Percentiles rank a stretch among this genome's conserved stretches.
Evolutionary conservation across 2,888 invertebrate genomes (phyloP).

Genomic region (Syrphus vitripennis): DNA sequence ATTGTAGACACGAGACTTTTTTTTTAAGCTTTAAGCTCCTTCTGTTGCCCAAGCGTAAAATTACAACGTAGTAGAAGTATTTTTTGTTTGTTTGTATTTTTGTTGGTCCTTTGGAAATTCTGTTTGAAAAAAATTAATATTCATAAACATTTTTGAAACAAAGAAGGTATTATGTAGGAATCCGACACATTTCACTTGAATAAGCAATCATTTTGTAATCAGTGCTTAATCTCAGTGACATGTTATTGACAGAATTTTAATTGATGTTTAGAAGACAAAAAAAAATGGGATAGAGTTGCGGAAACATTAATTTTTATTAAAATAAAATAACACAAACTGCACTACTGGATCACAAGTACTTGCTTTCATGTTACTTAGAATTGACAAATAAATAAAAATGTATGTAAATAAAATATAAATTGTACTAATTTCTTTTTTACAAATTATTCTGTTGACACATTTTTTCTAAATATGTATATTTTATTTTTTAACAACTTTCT

Average conservation of each 20-base stretch:
- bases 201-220: slow-evolving; percentile 47
- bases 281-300: background rate
- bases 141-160: background rate
- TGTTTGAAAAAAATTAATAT: background rate
- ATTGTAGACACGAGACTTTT: background rate
- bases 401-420: too few species aligned
- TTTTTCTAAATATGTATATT: too few species aligned
- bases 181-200: slow-evolving; percentile 30
- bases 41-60: background rate
- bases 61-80: background rate
- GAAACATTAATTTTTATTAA: background rate
- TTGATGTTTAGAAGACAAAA: background rate
- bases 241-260: slow-evolving; percentile 45
- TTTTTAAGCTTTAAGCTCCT: background rate
- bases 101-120: background rate
- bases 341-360: too few species aligned
- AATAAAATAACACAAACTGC: too few species aligned
- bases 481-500: too few species aligned
- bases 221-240: slow-evolving; percentile 37
- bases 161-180: background rate
- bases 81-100: background rate
- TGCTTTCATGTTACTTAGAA: too few species aligned
- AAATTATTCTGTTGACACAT: too few species aligned
- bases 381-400: too few species aligned
- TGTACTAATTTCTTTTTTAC: too few species aligned